Percentiles rank a stretch among this genome's conserved stretches.
Conservation (phyloP, 2,888 invertebrate species). For the Meteorus colon region DNA sequence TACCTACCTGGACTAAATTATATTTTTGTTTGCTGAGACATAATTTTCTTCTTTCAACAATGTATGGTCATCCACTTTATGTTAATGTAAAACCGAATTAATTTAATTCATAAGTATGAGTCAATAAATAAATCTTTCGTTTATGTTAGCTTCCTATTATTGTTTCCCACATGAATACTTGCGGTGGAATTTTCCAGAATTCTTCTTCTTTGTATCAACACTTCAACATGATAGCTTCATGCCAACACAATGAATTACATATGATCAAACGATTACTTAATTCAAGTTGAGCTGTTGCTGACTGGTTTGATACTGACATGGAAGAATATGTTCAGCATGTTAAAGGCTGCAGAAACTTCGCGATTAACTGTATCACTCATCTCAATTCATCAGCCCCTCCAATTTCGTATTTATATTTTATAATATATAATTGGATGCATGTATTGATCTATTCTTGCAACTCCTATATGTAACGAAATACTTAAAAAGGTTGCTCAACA, state of each 20-base stretch:
- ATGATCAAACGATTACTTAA: slow-evolving; percentile 3
- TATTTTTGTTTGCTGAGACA: no score
- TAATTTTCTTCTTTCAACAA: no score
- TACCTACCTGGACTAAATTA: no score
- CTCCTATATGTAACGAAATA: not conserved
- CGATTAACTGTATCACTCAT: slow-evolving; percentile 16
- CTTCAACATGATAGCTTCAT: not conserved
- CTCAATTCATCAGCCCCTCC: slow-evolving; percentile 23
- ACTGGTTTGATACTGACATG: slow-evolving; percentile 18
- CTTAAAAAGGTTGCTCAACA: not conserved
- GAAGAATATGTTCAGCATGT: slow-evolving; percentile 15
- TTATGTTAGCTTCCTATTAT: not conserved
- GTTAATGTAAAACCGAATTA: not conserved
- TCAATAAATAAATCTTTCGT: not conserved
- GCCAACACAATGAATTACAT: not conserved
- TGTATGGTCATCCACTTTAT: no score
- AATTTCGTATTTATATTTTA: not conserved
- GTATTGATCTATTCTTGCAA: not conserved
- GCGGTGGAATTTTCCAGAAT: not conserved
- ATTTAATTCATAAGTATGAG: not conserved
- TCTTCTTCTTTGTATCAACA: not conserved
- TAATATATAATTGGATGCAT: not conserved
- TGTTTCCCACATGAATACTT: not conserved
- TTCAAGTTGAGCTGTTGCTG: slow-evolving; percentile 10
- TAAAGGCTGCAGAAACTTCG: slow-evolving; percentile 12